These are phyloP conservation scores for Pristiophorus japonicus DNA, from an alignment of 2,113 vertebrate species.

Conservation along the genomic window DNA sequence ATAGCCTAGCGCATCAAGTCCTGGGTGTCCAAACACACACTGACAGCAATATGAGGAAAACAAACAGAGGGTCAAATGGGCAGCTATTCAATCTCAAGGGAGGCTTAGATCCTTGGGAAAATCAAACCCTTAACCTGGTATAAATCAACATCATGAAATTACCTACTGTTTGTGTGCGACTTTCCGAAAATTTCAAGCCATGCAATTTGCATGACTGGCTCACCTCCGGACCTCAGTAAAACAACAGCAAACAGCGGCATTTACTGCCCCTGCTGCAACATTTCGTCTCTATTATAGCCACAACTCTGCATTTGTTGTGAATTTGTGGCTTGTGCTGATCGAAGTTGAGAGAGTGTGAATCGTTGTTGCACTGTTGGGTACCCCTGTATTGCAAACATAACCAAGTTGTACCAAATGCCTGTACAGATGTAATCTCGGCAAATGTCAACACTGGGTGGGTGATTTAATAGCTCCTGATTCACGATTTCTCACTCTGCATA, in stretches of 20 bases:
- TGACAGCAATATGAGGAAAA: background rate
- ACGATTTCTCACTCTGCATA: background rate
- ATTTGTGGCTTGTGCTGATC: background rate
- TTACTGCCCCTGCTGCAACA: background rate
- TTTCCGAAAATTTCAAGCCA: background rate
- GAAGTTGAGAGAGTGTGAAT: background rate
- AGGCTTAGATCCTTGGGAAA: background rate
- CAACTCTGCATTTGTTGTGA: background rate
- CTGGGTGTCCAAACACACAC: background rate
- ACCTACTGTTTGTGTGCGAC: background rate
- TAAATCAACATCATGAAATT: constrained; percentile 14
- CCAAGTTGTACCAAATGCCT: background rate
- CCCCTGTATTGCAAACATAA: background rate
- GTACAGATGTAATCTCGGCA: background rate
- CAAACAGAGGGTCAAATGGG: background rate
- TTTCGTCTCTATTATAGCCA: background rate
- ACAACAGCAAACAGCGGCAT: background rate
- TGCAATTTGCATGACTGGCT: background rate
- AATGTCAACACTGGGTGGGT: background rate
- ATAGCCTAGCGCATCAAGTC: background rate
- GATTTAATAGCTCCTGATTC: background rate
- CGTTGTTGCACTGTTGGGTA: background rate
- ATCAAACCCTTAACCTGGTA: background rate
- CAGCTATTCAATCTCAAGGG: background rate
- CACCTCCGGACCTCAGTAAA: background rate